Evolutionary conservation across 2,797 vertebrate species (phyloP).

Genomic region (Eleutherodactylus coqui): DNA sequence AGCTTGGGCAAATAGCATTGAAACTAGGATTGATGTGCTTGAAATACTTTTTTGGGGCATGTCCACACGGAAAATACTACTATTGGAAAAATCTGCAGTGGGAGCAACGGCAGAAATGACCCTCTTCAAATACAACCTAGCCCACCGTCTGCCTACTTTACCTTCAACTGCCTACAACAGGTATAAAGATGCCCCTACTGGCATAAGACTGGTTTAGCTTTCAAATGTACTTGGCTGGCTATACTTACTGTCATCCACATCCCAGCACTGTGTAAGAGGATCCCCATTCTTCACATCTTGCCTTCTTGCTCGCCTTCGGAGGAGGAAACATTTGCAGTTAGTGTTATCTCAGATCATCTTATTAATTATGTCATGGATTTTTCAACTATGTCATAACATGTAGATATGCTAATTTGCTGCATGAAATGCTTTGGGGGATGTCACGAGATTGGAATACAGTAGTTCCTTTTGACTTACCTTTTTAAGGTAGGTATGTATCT

Average conservation of each 20-base stretch:
- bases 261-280: slow-evolving; percentile 94
- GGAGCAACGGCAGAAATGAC: no score
- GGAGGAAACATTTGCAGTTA: slow-evolving; percentile 53
- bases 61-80: no score
- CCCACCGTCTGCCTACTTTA: neutral
- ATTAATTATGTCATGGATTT: no score
- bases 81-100: no score
- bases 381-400: neutral
- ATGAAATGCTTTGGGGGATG: neutral
- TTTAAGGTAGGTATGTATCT: slow-evolving; percentile 93
- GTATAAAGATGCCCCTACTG: neutral
- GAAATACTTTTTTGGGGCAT: no score
- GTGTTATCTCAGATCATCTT: neutral
- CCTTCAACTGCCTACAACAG: neutral
- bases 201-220: neutral
- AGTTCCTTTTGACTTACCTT: slow-evolving; percentile 78
- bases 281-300: slow-evolving; percentile 97
- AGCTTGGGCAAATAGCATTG: no score
- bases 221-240: neutral
- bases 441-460: neutral
- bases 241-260: slow-evolving; percentile 89
- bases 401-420: neutral
- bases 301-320: slow-evolving; percentile 88
- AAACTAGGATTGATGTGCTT: no score
- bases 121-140: no score